phyloP scores from a whole-genome alignment of 2,797 vertebrate species.

The Notoglanidium macrostoma region DNA sequence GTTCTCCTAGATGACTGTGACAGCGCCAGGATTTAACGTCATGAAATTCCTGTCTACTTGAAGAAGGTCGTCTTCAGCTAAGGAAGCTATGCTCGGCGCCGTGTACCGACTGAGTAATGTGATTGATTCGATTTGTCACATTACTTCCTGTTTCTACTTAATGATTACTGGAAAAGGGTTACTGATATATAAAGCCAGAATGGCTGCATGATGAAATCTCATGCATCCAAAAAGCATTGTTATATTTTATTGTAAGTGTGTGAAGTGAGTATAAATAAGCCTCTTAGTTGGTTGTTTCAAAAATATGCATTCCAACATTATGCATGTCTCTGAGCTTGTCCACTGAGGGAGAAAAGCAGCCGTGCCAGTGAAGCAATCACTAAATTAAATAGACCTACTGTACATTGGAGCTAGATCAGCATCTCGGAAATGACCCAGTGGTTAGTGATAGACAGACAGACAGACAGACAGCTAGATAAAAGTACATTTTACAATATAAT shows the following conservation, averaged over 20 bases:
- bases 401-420: neutral
- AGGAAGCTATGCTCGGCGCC: neutral
- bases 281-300: neutral
- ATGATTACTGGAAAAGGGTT: too few relatives aligned
- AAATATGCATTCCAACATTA: neutral
- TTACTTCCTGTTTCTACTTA: neutral
- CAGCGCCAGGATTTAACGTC: neutral
- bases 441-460: neutral
- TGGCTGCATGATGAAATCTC: neutral
- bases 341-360: neutral
- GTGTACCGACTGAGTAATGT: too few relatives aligned
- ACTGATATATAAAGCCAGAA: neutral
- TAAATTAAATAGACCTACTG: conserved; percentile 10
- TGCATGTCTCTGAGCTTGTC: neutral
- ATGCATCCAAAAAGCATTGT: neutral
- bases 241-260: neutral
- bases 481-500: neutral
- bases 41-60: neutral
- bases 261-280: neutral
- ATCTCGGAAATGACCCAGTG: neutral
- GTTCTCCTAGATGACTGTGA: neutral
- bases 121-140: neutral
- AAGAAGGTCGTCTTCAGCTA: neutral
- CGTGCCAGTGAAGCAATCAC: conserved; percentile 15
- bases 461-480: neutral